Percentiles rank a stretch among this genome's conserved stretches.
Conservation (phyloP, 2,113 vertebrate genomes). For the Poeciliopsis occidentalis region DNA sequence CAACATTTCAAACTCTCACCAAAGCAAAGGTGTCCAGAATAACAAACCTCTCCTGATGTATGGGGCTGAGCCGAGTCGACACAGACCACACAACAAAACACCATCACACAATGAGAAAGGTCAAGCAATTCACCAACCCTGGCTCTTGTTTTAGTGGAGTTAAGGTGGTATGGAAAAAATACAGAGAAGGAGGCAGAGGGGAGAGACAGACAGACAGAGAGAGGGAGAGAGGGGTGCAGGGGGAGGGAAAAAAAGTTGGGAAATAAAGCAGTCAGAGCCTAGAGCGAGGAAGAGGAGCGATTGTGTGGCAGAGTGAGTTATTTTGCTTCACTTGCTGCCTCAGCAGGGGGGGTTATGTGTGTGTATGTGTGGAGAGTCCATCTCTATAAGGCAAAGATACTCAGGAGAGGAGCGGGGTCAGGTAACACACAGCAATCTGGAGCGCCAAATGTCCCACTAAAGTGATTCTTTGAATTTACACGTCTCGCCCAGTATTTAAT, state of each 20-base stretch:
- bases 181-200: constrained; percentile 39
- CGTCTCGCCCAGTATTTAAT: constrained; percentile 42
- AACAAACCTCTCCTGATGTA: constrained; percentile 69
- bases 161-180: constrained; percentile 65
- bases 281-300: constrained; percentile 76
- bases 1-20: constrained; percentile 59
- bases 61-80: constrained; percentile 63
- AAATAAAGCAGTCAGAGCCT: constrained; percentile 76
- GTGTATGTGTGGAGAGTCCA: constrained; percentile 47
- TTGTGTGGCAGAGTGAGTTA: constrained; percentile 83
- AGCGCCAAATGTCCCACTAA: constrained; percentile 28
- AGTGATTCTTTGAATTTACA: constrained; percentile 50
- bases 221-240: constrained; percentile 2
- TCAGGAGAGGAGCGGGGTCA: constrained; percentile 62
- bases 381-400: constrained; percentile 56
- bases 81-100: constrained; percentile 75
- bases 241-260: constrained; percentile 49
- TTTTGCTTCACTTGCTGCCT: constrained; percentile 82
- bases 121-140: constrained; percentile 75
- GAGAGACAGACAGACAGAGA: constrained; percentile 22
- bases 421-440: constrained; percentile 64
- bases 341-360: constrained; percentile 63
- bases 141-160: constrained; percentile 77
- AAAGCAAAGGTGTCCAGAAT: constrained; percentile 57
- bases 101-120: constrained; percentile 73